Evolutionary conservation across 2,113 vertebrate species (phyloP), one percentile per base, ranked within the genome.

Genomic region (Phaetusa simplex): DNA sequence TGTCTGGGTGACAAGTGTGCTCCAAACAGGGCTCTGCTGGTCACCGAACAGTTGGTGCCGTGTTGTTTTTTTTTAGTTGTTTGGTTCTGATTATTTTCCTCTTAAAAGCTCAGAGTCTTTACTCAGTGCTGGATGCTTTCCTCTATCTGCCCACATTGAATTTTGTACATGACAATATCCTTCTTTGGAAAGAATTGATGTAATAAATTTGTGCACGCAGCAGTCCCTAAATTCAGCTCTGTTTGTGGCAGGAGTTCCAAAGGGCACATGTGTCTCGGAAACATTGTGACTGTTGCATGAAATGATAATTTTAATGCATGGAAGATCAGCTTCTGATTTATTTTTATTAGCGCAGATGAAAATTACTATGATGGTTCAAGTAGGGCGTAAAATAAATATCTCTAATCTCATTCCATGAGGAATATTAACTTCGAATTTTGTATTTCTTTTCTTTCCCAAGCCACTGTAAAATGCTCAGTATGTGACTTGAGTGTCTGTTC

Each of bases 311-410:
- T 72, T 87, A 94, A 90, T 87, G 85, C 82, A 78, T 73, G 67
- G 66, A 80, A 91, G 76, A 94, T 93, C 78, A 92, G 71, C 72
- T 85, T 87, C 86, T 92, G 83, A 88, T 95, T 91, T 95, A 93
- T 92, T 97, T 94, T 96, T 97, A 71, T 91, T 95, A 74, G 53
- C 52, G 70, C 40, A 73, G 73, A 83, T 96, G 95, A 93, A 95
- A 96, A 96, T 94, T 59, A 53, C 76, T 76, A 14, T 89, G 61
- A 90, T 95, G 85, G 61, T 90, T 92, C 87, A 94, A 93, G 90
- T 49, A 93, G 64, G 73, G 90, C 12, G 2, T 92, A 97, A 96
- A 96, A 96, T 79, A 91, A 86, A 30, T 91, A 90, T 78, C 64
- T 85, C 92, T 94, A 86, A 94, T 97, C 82, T 95, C 89, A 66